These are phyloP conservation scores for Drosophila pseudotalamancana DNA, from an alignment of 2,888 invertebrate genomes.

Conservation along the genomic window DNA sequence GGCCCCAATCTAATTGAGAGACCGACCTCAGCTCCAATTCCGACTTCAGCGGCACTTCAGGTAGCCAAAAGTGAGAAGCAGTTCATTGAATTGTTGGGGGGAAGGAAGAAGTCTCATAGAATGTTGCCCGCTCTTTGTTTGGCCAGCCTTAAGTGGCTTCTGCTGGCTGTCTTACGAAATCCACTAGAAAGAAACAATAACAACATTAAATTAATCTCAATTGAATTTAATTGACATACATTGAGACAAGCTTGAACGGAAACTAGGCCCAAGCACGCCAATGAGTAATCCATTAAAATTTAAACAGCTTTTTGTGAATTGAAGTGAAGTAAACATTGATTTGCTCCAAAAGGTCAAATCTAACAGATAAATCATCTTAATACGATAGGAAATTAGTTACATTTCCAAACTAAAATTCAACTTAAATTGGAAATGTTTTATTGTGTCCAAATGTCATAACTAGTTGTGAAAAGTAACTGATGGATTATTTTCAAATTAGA, in stretches of 20 bases:
- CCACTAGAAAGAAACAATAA: slow-evolving; percentile 38
- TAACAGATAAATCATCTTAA: slow-evolving; percentile 1
- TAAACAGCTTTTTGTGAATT: slow-evolving; percentile 11
- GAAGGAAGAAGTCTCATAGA: too few relatives aligned
- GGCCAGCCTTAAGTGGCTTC: slow-evolving; percentile 32
- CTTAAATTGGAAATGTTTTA: neutral
- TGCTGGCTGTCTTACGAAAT: slow-evolving; percentile 12
- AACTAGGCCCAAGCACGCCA: slow-evolving; percentile 6
- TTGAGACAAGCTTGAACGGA: slow-evolving; percentile 16
- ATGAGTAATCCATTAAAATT: slow-evolving; percentile 24
- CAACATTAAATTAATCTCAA: slow-evolving; percentile 70
- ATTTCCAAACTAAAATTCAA: neutral
- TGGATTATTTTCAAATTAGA: too few relatives aligned
- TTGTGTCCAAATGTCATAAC: neutral
- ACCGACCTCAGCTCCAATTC: slow-evolving; percentile 1
- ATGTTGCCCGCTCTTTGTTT: slow-evolving; percentile 13
- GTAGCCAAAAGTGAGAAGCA: slow-evolving; percentile 12
- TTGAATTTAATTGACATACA: slow-evolving; percentile 69
- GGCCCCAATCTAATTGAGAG: slow-evolving; percentile 28
- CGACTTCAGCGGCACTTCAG: slow-evolving; percentile 14
- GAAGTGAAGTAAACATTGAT: slow-evolving; percentile 21
- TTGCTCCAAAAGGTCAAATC: slow-evolving; percentile 19
- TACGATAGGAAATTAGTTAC: neutral
- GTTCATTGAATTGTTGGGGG: slow-evolving; percentile 27
- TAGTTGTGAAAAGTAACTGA: neutral